Conservation (phyloP, 2,888 invertebrate species). For the Diogma glabrata region DNA sequence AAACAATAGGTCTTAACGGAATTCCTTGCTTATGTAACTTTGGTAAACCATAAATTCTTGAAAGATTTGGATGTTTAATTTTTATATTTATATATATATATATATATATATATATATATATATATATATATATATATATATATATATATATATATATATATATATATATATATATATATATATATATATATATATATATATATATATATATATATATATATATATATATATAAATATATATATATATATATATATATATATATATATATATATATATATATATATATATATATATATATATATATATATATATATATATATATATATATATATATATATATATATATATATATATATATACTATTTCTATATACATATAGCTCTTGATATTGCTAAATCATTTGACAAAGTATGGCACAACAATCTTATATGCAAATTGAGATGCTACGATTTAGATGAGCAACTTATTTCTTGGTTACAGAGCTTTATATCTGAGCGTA, state of each 20-base stretch:
- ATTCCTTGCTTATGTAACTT: too few species aligned
- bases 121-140: neutral
- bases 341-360: neutral
- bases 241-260: neutral
- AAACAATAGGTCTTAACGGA: too few species aligned
- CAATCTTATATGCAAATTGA: too few species aligned
- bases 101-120: neutral
- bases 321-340: neutral
- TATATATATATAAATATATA: neutral
- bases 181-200: neutral
- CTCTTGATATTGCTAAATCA: too few species aligned
- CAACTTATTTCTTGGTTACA: too few species aligned
- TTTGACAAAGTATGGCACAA: too few species aligned
- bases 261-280: neutral
- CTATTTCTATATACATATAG: neutral
- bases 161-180: neutral
- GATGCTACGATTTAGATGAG: too few species aligned
- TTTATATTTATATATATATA: neutral
- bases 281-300: neutral
- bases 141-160: neutral
- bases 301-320: neutral
- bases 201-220: neutral
- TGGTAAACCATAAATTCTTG: too few species aligned
- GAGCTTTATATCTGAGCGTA: too few species aligned
- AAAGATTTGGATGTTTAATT: too few species aligned